Evolutionary conservation across 2,888 invertebrate species (phyloP).

Genomic region (Mallateleia sp.): DNA sequence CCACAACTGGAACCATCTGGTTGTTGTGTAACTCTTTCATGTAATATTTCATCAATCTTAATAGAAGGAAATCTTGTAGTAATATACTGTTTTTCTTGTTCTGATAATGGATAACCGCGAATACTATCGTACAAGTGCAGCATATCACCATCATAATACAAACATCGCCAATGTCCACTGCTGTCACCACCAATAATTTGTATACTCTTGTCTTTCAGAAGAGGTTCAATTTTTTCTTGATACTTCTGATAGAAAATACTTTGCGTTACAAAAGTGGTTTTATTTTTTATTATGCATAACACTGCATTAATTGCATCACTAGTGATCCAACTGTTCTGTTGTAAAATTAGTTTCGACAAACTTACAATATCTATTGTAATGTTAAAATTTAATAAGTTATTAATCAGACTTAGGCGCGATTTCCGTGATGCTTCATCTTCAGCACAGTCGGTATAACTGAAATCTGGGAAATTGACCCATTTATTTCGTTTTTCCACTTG

Average conservation of each 20-base stretch:
- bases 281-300: slow-evolving; percentile 3
- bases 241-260: slow-evolving; percentile 12
- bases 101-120: too few species aligned
- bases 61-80: too few species aligned
- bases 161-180: slow-evolving; percentile 71
- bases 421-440: neutral
- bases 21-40: too few species aligned
- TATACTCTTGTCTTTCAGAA: slow-evolving; percentile 1
- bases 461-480: too few species aligned
- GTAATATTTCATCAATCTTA: too few species aligned
- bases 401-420: neutral
- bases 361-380: neutral
- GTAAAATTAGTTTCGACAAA: too few species aligned
- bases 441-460: too few species aligned
- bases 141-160: slow-evolving; percentile 58
- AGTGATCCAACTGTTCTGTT: neutral
- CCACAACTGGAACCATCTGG: too few species aligned
- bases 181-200: slow-evolving; percentile 67
- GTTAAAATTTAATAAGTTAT: neutral
- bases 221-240: slow-evolving; percentile 4
- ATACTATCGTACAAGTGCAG: too few species aligned
- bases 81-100: too few species aligned
- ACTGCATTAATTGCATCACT: slow-evolving; percentile 20
- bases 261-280: slow-evolving; percentile 15
- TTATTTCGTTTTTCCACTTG: too few species aligned